These are phyloP conservation scores for Drosophila grimshawi DNA, from an alignment of 1,140 invertebrate genomes.

Conservation along the genomic window DNA sequence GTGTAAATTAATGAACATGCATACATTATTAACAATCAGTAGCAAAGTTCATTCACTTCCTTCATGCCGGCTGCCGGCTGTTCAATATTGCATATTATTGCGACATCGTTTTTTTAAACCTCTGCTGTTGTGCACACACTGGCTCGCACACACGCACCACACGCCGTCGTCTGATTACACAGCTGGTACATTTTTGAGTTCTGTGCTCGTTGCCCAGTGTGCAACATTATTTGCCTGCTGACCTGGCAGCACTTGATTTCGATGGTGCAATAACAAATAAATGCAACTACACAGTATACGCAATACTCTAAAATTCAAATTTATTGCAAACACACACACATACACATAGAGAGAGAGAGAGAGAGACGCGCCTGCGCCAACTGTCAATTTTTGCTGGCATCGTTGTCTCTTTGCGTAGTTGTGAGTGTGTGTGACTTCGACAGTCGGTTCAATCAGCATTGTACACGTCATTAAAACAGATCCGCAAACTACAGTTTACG, in stretches of 20 bases:
- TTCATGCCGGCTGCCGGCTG: constrained; percentile 5
- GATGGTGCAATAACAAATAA: constrained; percentile 19
- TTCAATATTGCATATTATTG: constrained; percentile 13
- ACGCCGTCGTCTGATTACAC: neutral
- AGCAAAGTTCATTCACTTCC: constrained; percentile 57
- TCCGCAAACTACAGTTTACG: constrained; percentile 29
- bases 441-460: constrained; percentile 61
- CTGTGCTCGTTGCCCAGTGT: constrained; percentile 9
- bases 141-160: neutral
- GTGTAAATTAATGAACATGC: too few relatives aligned
- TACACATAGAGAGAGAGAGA: constrained; percentile 1
- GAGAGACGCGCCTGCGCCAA: constrained; percentile 58
- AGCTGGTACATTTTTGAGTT: constrained; percentile 2
- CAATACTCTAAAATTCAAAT: constrained; percentile 33
- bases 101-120: neutral
- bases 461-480: constrained; percentile 72
- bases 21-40: neutral
- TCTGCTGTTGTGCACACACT: constrained; percentile 8
- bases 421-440: constrained; percentile 20
- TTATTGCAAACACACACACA: neutral
- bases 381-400: constrained; percentile 12
- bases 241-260: constrained; percentile 34
- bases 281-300: constrained; percentile 25
- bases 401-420: neutral
- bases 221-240: constrained; percentile 12